A percentile compares a stretch with the other conserved stretches of the same genome.
Evolutionary conservation across 1,140 invertebrate species (phyloP).

Genomic region (Ctenoplectra terminalis): DNA sequence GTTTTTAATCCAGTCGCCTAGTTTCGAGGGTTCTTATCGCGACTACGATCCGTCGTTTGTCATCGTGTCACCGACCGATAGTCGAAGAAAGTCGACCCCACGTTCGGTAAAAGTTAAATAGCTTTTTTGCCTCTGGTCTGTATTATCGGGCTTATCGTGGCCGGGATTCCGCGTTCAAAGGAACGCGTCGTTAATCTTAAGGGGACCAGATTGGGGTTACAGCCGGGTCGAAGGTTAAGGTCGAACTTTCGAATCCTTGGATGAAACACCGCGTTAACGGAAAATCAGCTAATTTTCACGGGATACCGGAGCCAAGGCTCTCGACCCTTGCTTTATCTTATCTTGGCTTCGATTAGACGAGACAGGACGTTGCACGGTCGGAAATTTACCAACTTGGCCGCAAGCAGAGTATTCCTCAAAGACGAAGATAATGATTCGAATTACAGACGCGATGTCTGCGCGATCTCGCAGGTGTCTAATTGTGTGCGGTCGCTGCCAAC

Average conservation of each 20-base stretch:
- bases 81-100: not conserved
- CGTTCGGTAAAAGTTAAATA: slow-evolving; percentile 55
- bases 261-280: slow-evolving; percentile 11
- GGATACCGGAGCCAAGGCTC: not conserved
- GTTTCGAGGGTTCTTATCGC: slow-evolving; percentile 9
- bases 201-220: slow-evolving; percentile 50
- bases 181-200: slow-evolving; percentile 52
- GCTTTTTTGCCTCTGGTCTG: slow-evolving; percentile 57
- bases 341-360: slow-evolving; percentile 32
- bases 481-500: slow-evolving; percentile 21
- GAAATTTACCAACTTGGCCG: slow-evolving; percentile 30
- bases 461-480: slow-evolving; percentile 61
- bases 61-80: slow-evolving; percentile 35
- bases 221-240: slow-evolving; percentile 56
- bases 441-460: slow-evolving; percentile 50
- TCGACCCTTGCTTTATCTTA: slow-evolving; percentile 28
- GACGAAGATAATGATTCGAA: slow-evolving; percentile 53
- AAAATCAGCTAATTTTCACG: slow-evolving; percentile 36
- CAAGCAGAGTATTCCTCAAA: slow-evolving; percentile 26
- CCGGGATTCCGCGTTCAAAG: slow-evolving; percentile 56
- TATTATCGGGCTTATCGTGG: slow-evolving; percentile 54
- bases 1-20: slow-evolving; percentile 20
- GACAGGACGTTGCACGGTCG: slow-evolving; percentile 20
- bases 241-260: slow-evolving; percentile 37
- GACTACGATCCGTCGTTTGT: slow-evolving; percentile 21